These are phyloP conservation scores for Pharmacophagus antenor DNA, from an alignment of 2,888 invertebrate genomes.

Conservation along the genomic window DNA sequence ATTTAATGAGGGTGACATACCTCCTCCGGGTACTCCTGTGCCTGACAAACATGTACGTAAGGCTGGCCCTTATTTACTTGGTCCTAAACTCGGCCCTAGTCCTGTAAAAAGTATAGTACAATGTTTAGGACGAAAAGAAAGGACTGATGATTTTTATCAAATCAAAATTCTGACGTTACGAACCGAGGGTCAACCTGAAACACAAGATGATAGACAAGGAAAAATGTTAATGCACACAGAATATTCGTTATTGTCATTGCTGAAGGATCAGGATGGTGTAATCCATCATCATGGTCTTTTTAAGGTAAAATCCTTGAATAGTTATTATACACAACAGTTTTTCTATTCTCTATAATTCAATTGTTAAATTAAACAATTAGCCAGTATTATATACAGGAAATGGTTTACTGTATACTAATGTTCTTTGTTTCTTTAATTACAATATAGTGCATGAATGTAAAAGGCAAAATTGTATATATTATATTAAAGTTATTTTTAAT, in stretches of 20 bases:
- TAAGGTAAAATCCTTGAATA: constrained; percentile 74
- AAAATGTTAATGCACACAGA: constrained; percentile 90
- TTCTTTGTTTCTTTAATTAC: too few relatives aligned
- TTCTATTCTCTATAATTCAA: background rate
- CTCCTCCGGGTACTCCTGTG: constrained; percentile 75
- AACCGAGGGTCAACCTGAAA: constrained; percentile 80
- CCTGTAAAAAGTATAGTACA: constrained; percentile 89
- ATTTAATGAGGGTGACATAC: constrained; percentile 65
- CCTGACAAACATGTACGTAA: constrained; percentile 77
- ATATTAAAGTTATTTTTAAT: too few relatives aligned
- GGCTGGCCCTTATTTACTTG: constrained; percentile 85
- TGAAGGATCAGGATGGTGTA: constrained; percentile 86
- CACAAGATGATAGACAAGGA: constrained; percentile 87
- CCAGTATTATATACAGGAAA: too few relatives aligned
- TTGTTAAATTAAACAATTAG: background rate
- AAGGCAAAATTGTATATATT: too few relatives aligned
- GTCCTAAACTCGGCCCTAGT: constrained; percentile 85
- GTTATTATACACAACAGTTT: background rate
- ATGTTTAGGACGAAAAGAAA: constrained; percentile 86
- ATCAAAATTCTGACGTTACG: constrained; percentile 83
- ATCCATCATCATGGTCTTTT: constrained; percentile 89
- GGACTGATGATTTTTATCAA: constrained; percentile 84
- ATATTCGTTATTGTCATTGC: constrained; percentile 85
- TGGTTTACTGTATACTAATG: too few relatives aligned
- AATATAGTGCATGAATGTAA: too few relatives aligned